Base-by-base conservation (phyloP, 2,888 invertebrate genomes). In the Agrochola circellaris region DNA sequence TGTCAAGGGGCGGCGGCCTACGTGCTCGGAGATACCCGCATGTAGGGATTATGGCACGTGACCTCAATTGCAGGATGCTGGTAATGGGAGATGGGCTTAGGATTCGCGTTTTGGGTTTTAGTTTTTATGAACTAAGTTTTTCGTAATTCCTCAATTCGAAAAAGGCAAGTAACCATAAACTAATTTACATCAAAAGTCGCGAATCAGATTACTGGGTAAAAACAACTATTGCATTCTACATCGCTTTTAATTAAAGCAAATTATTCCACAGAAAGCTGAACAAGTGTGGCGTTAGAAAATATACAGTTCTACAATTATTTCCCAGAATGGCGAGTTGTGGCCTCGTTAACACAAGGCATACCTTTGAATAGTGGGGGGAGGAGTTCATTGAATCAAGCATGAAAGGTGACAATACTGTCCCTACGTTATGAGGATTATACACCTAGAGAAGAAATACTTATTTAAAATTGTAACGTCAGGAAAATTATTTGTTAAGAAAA, bases 1-100 rank as follows among this genome's bases (percentile, higher is more conserved):
- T 89, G 89, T 88, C 90, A 87, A 88, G 90, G 88, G 91, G 90
- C 89, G 91, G 89, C 75, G 74, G 75, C 73, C 88, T 88, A 89
- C 89, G 91, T 90, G 91, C 89, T 68, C 65, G 26, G 73, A 75
- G 87, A 89, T 71, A 83, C 62, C 81, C 80, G 73, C 88, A 73
- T 87, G 85, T 87, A 83, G 80, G 77, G 73, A 83, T 85, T 85
- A 85, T 73, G 74, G 77, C 67, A 75, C 62, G 86, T 91, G 86
- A 84, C 89, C 85, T 85, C 76, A 84, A 78, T 87, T 75, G 75
- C 75, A 67, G 87, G 82, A 84, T 67, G 69, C 11, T 67, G 75
- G 42, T 72, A 54, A 75, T 64, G 48, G 38, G 61, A 56, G 42
- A 45, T 15, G 15, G 34, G 26, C 8, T 67, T 62, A 56, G 67